A percentile compares a stretch with the other conserved stretches of the same genome.
Evolutionary conservation across 2,113 vertebrate genomes (phyloP).

Genomic region (Labeo catla): DNA sequence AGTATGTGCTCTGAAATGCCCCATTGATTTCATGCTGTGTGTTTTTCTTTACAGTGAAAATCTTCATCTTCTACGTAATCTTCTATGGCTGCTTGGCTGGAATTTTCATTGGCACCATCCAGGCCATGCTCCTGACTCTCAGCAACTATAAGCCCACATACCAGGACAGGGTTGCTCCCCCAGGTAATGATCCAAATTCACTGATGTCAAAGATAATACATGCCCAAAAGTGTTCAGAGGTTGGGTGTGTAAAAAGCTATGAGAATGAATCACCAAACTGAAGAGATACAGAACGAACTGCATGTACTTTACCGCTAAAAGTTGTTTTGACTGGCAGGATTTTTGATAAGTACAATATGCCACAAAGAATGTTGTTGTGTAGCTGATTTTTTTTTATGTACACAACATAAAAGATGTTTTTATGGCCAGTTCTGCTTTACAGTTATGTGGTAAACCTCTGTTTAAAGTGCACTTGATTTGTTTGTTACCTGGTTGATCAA

Average conservation of each 20-base stretch:
- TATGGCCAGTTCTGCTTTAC: background rate
- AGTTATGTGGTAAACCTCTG: background rate
- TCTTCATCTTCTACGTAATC: slow-evolving; percentile 93
- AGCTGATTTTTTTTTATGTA: background rate
- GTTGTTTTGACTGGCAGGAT: background rate
- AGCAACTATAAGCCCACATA: slow-evolving; percentile 92
- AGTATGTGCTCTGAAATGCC: background rate
- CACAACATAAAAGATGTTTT: background rate
- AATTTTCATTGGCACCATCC: slow-evolving; percentile 98
- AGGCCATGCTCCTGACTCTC: slow-evolving; percentile 94
- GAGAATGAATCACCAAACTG: background rate
- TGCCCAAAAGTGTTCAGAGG: background rate
- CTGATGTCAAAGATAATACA: background rate
- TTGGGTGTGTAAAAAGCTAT: background rate
- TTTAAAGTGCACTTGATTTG: background rate
- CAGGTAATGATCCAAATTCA: slow-evolving; percentile 81
- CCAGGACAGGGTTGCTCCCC: slow-evolving; percentile 96
- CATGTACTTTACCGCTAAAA: background rate
- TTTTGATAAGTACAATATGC: slow-evolving; percentile 11
- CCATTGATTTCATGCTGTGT: background rate
- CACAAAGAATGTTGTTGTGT: background rate
- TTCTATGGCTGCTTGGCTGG: slow-evolving; percentile 98
- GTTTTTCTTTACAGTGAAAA: slow-evolving; percentile 84
- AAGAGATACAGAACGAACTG: slow-evolving; percentile 21
- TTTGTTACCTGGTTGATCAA: background rate